Percentiles rank a stretch among this genome's conserved stretches.
phyloP scores from a whole-genome alignment of 2,888 invertebrate species.

The Cephus runcator region DNA sequence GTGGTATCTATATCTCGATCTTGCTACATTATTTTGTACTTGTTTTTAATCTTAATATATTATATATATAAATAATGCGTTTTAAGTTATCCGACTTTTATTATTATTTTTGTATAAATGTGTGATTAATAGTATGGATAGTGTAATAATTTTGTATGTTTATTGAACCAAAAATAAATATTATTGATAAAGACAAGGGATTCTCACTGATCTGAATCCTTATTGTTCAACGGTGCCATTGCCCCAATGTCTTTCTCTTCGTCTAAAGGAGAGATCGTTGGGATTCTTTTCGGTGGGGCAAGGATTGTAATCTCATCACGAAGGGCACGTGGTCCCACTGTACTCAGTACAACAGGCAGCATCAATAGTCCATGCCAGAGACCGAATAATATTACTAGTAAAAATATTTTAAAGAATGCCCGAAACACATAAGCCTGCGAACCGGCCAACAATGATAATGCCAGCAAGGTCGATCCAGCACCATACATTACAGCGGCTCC shows the following conservation, averaged over 20 bases:
- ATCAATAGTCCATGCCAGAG: constrained; percentile 81
- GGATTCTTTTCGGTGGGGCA: background rate
- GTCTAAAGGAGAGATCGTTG: background rate
- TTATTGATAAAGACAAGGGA: constrained; percentile 60
- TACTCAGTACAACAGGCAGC: constrained; percentile 79
- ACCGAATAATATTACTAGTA: constrained; percentile 81
- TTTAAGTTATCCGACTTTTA: constrained; percentile 54
- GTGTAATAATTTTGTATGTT: constrained; percentile 66
- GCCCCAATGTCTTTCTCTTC: background rate
- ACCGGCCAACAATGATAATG: constrained; percentile 76
- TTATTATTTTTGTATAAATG: constrained; percentile 65
- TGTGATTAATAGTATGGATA: constrained; percentile 64
- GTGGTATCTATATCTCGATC: constrained; percentile 47
- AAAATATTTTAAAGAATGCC: constrained; percentile 81
- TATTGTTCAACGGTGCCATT: constrained; percentile 15
- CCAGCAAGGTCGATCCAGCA: constrained; percentile 80
- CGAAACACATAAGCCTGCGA: constrained; percentile 82
- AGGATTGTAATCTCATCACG: background rate
- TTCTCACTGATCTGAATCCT: constrained; percentile 23
- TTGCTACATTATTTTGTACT: constrained; percentile 61
- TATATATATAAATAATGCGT: constrained; percentile 51
- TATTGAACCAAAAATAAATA: constrained; percentile 66
- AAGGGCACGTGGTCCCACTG: constrained; percentile 72
- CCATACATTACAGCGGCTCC: constrained; percentile 83
- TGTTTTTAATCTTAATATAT: constrained; percentile 54